These are phyloP conservation scores for Celastrina argiolus DNA, from an alignment of 2,888 invertebrate genomes.

Conservation along the genomic window DNA sequence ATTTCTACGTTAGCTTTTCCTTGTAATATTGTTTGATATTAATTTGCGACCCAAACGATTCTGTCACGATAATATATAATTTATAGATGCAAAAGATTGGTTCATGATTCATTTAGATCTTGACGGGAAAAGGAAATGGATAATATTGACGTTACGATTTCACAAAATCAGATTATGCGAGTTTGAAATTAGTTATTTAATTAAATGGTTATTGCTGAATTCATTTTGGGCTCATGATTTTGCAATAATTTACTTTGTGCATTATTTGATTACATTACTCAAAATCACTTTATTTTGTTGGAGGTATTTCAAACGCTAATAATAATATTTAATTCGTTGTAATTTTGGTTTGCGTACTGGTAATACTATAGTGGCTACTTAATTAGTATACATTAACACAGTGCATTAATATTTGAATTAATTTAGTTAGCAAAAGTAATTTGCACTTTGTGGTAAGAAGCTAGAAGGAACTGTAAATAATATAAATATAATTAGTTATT, in stretches of 20 bases:
- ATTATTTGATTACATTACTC: neutral
- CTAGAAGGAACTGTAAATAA: no score
- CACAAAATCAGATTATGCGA: neutral
- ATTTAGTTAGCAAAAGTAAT: no score
- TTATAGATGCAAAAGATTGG: slow-evolving; percentile 1
- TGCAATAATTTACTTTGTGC: neutral
- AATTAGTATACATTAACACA: no score
- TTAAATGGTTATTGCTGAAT: slow-evolving; percentile 5
- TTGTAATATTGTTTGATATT: neutral
- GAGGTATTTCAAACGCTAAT: no score
- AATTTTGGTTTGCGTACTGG: no score
- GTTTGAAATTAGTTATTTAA: slow-evolving; percentile 11
- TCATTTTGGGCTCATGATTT: neutral
- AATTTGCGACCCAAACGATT: neutral
- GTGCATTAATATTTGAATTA: no score
- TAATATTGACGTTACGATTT: slow-evolving; percentile 5
- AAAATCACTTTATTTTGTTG: neutral
- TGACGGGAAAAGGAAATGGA: neutral
- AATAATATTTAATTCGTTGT: no score
- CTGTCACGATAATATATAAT: neutral
- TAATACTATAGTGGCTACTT: no score
- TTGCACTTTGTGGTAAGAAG: no score
- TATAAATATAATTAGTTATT: no score
- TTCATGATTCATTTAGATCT: neutral
- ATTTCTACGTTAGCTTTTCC: neutral